These are phyloP conservation scores for Bellardia bayeri DNA, from an alignment of 2,888 invertebrate species.

Conservation along the genomic window DNA sequence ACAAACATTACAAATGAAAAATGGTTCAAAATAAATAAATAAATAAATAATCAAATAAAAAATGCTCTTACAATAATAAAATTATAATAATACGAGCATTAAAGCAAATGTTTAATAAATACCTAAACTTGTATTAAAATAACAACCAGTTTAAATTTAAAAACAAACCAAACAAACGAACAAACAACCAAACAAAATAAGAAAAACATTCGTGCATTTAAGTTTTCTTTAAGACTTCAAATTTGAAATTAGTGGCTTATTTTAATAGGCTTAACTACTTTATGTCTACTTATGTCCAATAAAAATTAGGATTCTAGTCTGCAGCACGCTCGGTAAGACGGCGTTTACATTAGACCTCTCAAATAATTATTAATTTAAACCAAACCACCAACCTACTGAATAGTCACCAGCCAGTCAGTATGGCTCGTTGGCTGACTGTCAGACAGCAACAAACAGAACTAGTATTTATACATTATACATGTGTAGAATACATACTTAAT, in stretches of 20 bases:
- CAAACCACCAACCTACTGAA: slow-evolving; percentile 6
- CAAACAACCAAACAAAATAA: background rate
- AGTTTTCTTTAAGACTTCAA: slow-evolving; percentile 29
- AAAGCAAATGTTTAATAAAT: slow-evolving; percentile 38
- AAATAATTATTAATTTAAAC: slow-evolving; percentile 10
- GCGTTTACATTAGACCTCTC: slow-evolving; percentile 28
- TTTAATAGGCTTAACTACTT: slow-evolving; percentile 69
- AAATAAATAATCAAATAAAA: slow-evolving; percentile 23
- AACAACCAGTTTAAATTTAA: slow-evolving; percentile 45
- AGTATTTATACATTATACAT: background rate
- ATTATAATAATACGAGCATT: slow-evolving; percentile 9
- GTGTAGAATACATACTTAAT: background rate
- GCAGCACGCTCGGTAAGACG: background rate
- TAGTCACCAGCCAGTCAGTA: background rate
- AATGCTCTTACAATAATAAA: slow-evolving; percentile 1
- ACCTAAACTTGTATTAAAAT: slow-evolving; percentile 39
- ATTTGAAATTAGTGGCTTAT: slow-evolving; percentile 36
- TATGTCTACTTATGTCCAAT: slow-evolving; percentile 69
- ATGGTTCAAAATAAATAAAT: slow-evolving; percentile 16
- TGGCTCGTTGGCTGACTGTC: background rate
- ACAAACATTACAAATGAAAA: slow-evolving; percentile 39
- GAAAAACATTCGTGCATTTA: background rate
- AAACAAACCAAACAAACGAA: background rate
- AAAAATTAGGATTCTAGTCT: slow-evolving; percentile 66
- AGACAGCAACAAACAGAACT: background rate